Evolutionary conservation across 1,140 invertebrate genomes (phyloP).

Genomic region (Subanguina moxae): DNA sequence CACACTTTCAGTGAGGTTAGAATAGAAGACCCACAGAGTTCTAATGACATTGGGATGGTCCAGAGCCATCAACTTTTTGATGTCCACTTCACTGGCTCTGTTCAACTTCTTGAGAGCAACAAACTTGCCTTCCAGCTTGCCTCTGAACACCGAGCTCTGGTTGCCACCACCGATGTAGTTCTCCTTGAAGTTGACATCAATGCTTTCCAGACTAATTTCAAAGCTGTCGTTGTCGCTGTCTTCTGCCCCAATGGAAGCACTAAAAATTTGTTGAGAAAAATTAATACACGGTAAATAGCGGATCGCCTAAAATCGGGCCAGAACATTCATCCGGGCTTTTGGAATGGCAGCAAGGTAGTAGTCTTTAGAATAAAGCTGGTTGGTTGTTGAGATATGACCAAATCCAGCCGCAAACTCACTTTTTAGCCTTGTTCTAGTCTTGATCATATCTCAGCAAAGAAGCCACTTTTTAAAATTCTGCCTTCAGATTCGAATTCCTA

Average conservation of each 20-base stretch:
- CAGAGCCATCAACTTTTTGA: conserved; percentile 83
- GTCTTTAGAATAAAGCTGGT: too few species aligned
- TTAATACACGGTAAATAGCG: too few species aligned
- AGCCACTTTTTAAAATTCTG: too few species aligned
- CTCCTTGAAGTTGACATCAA: conserved; percentile 41
- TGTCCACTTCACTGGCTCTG: conserved; percentile 88
- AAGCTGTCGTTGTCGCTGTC: conserved; percentile 17
- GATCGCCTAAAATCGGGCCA: too few species aligned
- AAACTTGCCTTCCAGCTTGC: conserved; percentile 65
- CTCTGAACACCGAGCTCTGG: conserved; percentile 70
- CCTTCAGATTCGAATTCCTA: too few species aligned
- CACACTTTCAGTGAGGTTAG: too few species aligned
- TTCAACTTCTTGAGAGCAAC: conserved; percentile 77
- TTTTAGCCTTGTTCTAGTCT: too few species aligned
- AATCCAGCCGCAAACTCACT: too few species aligned
- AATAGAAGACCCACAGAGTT: conserved; percentile 68
- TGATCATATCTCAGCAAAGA: too few species aligned
- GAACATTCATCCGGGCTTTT: too few species aligned
- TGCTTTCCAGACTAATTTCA: conserved; percentile 20
- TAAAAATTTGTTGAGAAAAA: neutral
- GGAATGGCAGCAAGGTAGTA: too few species aligned
- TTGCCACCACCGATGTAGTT: conserved; percentile 49
- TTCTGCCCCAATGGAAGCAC: neutral
- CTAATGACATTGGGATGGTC: conserved; percentile 90
- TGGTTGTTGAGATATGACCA: too few species aligned